A percentile compares a stretch with the other conserved stretches of the same genome.
Conservation (phyloP, 2,113 vertebrate species). For the Lagopus muta region DNA sequence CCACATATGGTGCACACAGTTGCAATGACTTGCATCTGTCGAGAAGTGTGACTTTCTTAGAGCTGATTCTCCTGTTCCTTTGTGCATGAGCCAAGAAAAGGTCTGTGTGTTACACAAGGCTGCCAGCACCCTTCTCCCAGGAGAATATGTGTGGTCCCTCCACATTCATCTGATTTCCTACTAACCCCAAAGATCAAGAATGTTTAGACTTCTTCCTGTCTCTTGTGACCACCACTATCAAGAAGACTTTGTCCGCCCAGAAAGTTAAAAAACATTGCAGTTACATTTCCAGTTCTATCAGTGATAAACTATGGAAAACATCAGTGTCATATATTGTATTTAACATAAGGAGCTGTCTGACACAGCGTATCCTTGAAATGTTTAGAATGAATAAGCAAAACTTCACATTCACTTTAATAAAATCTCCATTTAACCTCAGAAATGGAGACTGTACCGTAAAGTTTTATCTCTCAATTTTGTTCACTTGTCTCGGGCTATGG, state of each 20-base stretch:
- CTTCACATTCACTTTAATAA: slow-evolving; percentile 40
- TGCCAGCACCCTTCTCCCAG: slow-evolving; percentile 56
- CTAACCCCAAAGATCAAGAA: slow-evolving; percentile 47
- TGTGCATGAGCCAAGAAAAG: slow-evolving; percentile 15
- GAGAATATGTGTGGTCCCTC: slow-evolving; percentile 59
- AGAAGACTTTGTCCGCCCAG: slow-evolving; percentile 21
- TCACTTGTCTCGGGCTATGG: neutral
- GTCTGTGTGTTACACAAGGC: slow-evolving; percentile 15
- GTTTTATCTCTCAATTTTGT: slow-evolving; percentile 1
- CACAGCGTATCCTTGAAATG: slow-evolving; percentile 47
- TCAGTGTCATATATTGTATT: slow-evolving; percentile 31
- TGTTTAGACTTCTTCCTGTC: slow-evolving; percentile 60
- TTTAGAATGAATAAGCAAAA: slow-evolving; percentile 50
- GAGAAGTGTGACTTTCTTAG: slow-evolving; percentile 58
- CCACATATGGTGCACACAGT: neutral
- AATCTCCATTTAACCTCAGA: slow-evolving; percentile 32
- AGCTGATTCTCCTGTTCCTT: slow-evolving; percentile 39
- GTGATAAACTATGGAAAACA: slow-evolving; percentile 4
- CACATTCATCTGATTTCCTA: slow-evolving; percentile 23
- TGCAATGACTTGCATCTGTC: slow-evolving; percentile 52
- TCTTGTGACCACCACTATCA: slow-evolving; percentile 51
- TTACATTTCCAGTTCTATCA: neutral
- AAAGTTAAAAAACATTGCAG: neutral
- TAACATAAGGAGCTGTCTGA: slow-evolving; percentile 42
- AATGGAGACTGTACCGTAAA: neutral